Evolutionary conservation across 1,140 invertebrate species (phyloP), one percentile per base, ranked within the genome.

Genomic region (Copidosoma floridanum): DNA sequence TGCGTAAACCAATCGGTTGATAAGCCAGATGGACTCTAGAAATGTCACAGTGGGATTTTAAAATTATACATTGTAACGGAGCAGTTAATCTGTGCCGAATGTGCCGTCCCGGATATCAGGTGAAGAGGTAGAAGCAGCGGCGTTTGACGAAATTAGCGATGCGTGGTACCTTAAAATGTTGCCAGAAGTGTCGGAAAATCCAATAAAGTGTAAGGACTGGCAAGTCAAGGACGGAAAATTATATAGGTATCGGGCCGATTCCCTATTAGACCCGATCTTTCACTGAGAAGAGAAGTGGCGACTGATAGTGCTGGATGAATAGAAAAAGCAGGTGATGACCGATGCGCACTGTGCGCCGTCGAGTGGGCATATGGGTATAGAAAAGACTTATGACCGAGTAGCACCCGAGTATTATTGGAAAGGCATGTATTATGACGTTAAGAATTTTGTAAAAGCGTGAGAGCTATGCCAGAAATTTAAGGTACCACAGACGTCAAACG

Each of bases 331-430:
- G 11, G 26, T 63, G 0, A 12, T 66, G 11, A 0, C 27, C 0
- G 63, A 62, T n/a, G 43, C 38, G 14, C 69, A 68, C 27, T 59
- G 66, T n/a, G n/a, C n/a, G n/a, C n/a, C n/a, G n/a, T n/a, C n/a
- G n/a, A n/a, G n/a, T n/a, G n/a, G n/a, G n/a, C n/a, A n/a, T n/a
- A n/a, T n/a, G n/a, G n/a, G n/a, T n/a, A n/a, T n/a, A n/a, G n/a
- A n/a, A n/a, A n/a, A 67, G 58, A 69, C 68, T 1, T 61, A 57
- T 24, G 29, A 46, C 11, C 47, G 64, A n/a, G 24, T 67, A 3
- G 37, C 52, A 0, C 3, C 38, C 2, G 8, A 23, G 6, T 69
- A 71, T 52, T 70, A 62, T 47, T 69, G 66, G 66, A 64, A 64
- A 3, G 44, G 48, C 12, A 46, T 65, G 50, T 53, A 7, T 4